phyloP scores from a whole-genome alignment of 2,797 vertebrate species.

The Epinephelus awoara region DNA sequence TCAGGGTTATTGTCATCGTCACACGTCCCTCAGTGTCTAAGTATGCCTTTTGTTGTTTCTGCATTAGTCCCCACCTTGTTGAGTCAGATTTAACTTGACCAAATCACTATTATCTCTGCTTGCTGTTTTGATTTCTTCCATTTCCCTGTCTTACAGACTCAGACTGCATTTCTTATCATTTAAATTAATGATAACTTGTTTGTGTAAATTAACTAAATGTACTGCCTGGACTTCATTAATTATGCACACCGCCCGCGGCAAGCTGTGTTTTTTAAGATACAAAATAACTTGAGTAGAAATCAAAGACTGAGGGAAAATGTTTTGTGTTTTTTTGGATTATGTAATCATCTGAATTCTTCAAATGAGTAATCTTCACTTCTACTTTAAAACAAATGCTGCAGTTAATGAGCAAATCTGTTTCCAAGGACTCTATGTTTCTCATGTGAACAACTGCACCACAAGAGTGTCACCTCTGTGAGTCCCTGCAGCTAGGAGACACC shows the following conservation, averaged over 20 bases:
- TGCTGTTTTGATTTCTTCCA: neutral
- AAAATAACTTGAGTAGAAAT: neutral
- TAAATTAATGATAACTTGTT: conserved; percentile 1
- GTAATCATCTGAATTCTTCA: neutral
- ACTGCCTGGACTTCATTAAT: neutral
- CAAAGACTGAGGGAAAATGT: neutral
- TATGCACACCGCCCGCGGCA: neutral
- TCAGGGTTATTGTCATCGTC: neutral
- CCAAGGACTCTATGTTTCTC: neutral
- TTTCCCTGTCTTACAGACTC: neutral
- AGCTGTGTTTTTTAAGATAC: conserved; percentile 5
- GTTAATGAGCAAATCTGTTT: neutral
- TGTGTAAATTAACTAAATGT: neutral
- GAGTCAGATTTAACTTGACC: neutral
- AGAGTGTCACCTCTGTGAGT: neutral
- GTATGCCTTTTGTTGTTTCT: neutral
- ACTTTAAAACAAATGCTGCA: conserved; percentile 2
- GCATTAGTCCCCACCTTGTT: neutral
- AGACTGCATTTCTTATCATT: neutral
- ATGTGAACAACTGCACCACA: neutral
- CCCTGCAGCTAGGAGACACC: neutral
- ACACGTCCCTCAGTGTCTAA: neutral
- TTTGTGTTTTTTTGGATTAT: neutral
- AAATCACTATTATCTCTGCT: neutral
- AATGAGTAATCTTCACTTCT: neutral